These are phyloP conservation scores for Picathartes gymnocephalus DNA, from an alignment of 2,113 vertebrate genomes.

Conservation along the genomic window DNA sequence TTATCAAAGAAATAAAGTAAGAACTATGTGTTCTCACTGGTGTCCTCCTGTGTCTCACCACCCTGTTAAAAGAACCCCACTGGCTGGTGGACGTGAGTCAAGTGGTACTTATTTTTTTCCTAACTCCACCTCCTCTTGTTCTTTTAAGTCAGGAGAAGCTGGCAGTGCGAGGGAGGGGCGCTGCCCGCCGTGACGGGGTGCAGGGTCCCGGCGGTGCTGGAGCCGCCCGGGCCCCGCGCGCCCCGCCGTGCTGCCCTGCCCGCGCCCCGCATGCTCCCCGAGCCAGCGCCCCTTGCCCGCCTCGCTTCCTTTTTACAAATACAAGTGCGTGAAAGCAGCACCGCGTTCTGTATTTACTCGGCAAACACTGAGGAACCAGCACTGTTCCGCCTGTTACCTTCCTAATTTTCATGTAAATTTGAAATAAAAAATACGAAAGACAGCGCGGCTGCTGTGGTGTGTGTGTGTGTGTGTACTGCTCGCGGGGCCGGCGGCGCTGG, in stretches of 20 bases:
- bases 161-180: not conserved
- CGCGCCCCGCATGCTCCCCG: not conserved
- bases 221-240: not conserved
- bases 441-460: not conserved
- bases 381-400: constrained; percentile 55
- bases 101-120: not conserved
- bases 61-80: not conserved
- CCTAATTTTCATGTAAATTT: constrained; percentile 66
- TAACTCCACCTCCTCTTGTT: not conserved
- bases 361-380: constrained; percentile 25
- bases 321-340: not conserved
- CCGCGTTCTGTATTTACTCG: not conserved
- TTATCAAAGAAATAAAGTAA: constrained; percentile 47
- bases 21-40: constrained; percentile 23
- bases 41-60: constrained; percentile 25
- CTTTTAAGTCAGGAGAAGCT: not conserved
- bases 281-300: not conserved
- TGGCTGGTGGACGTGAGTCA: not conserved
- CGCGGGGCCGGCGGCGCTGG: too few relatives aligned
- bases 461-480: not conserved
- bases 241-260: not conserved
- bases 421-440: constrained; percentile 65
- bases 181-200: not conserved
- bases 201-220: not conserved
- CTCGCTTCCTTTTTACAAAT: not conserved